Conservation (phyloP, 1,140 invertebrate genomes). For the Hylyphantes graminicola region DNA sequence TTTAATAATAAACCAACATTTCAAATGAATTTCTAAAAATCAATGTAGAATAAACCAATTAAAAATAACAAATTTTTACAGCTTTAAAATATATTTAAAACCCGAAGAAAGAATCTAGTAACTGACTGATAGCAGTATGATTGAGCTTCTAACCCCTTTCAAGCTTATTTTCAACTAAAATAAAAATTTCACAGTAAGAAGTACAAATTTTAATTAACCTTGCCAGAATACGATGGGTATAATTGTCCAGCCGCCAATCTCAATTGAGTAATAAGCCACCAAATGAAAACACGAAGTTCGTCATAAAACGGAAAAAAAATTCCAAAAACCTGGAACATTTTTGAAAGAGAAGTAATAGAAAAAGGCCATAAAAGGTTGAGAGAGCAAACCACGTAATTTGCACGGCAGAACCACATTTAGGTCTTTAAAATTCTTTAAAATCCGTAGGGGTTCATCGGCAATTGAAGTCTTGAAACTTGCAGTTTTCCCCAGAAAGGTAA, state of each 20-base stretch:
- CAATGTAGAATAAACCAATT: too few relatives aligned
- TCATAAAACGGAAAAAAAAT: not conserved
- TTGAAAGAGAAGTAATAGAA: slow-evolving; percentile 20
- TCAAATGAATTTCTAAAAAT: too few relatives aligned
- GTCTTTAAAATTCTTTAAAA: slow-evolving; percentile 28
- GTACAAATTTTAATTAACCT: slow-evolving; percentile 3
- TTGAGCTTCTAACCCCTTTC: not conserved
- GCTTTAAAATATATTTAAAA: too few relatives aligned
- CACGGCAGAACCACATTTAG: not conserved
- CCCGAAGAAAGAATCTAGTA: too few relatives aligned
- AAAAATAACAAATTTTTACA: too few relatives aligned
- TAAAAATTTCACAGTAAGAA: not conserved
- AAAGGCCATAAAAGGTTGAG: slow-evolving; percentile 31
- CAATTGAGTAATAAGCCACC: not conserved
- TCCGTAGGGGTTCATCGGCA: slow-evolving; percentile 23
- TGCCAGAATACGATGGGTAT: not conserved
- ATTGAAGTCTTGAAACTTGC: slow-evolving; percentile 26
- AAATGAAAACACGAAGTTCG: not conserved
- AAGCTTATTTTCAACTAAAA: not conserved
- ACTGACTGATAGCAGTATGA: too few relatives aligned
- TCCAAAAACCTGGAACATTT: not conserved
- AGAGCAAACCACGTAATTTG: slow-evolving; percentile 41
- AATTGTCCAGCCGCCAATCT: not conserved
- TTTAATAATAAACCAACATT: too few relatives aligned
- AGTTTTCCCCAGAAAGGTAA: slow-evolving; percentile 11